Evolutionary conservation across 2,797 vertebrate species (phyloP).

Genomic region (Lutjanus campechanus): DNA sequence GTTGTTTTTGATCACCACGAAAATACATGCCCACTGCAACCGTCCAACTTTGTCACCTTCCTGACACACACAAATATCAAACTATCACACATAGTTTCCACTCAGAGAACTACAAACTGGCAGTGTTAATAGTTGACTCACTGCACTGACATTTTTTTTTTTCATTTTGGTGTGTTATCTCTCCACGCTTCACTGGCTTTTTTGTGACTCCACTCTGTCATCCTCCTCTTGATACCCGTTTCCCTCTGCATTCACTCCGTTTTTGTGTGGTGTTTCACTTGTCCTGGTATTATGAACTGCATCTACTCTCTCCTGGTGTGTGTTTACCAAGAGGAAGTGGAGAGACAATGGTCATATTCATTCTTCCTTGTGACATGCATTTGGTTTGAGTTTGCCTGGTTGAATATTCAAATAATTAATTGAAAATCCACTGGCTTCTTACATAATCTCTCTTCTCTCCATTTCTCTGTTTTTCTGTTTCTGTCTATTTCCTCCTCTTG

Average conservation of each 20-base stretch:
- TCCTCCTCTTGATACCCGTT: conserved; percentile 33
- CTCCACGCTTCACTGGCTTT: conserved; percentile 80
- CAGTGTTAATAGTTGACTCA: conserved; percentile 55
- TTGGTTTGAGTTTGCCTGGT: conserved; percentile 68
- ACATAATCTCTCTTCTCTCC: not conserved
- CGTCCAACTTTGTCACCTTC: conserved; percentile 61
- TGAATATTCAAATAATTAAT: conserved; percentile 2
- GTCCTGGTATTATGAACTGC: conserved; percentile 50
- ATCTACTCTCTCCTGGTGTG: conserved; percentile 49
- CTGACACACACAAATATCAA: conserved; percentile 43
- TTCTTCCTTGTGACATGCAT: conserved; percentile 61
- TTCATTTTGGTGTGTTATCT: conserved; percentile 57
- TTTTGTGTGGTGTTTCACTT: conserved; percentile 75
- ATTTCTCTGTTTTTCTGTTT: not conserved
- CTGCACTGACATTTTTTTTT: conserved; percentile 72
- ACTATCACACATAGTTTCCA: conserved; percentile 60
- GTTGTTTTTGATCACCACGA: conserved; percentile 62
- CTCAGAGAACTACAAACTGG: conserved; percentile 20
- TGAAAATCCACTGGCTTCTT: not conserved
- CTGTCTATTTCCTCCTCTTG: conserved; percentile 5
- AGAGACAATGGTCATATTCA: conserved; percentile 52
- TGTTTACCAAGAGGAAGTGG: conserved; percentile 51
- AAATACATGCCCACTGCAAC: conserved; percentile 71
- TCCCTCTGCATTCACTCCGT: conserved; percentile 61
- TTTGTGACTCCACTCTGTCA: conserved; percentile 65